Base-by-base conservation (phyloP, 37 sponge, comb jelly and placozoan species). In the Trichoplax adhaerens region DNA sequence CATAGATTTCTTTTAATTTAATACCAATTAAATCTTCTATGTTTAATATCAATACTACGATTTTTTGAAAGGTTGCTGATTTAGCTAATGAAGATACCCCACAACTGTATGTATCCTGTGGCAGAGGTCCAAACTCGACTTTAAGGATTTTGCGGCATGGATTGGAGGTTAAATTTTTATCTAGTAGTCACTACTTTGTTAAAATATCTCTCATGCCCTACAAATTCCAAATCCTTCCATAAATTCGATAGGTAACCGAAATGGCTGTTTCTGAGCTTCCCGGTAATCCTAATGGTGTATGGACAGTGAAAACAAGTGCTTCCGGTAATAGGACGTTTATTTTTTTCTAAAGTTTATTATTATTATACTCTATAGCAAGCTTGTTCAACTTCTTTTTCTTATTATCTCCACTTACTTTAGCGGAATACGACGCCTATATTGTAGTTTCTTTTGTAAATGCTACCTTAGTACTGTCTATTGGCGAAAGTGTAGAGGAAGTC, bases 251-350 rank as follows among this genome's bases (percentile, higher is more conserved):
- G 84, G 91, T 97, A 55, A 89, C 94, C 2, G 99, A 97, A 65
- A 97, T 97, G 99, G 99, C 99, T 49, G 99, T 97, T 47, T 92
- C 99, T 48, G 99, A 97, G 73, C 79, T 97, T 63, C 99, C 99
- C 46, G 99, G 94, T 69, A 88, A 89, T 60, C 99, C 99, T 5
- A 88, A 88, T 75, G 93, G 90, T n/a, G 91, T 94, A 12, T 93
- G 94, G 94, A 93, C 94, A 52, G 94, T 89, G 7, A 93, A 89
- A 69, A 83, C 58, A 2, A 89, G 12, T 60, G 62, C 12, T 60
- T 10, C 12, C 10, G 10, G 62, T 60, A 60, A 8, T 12, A 60
- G 62, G 12, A 60, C 8, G 62, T 60, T 12, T 12, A 60, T 12
- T 12, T 60, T 12, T 8, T 60, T 60, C 8, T 8, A 12, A 12